These are phyloP conservation scores for Periophthalmodon schlosseri DNA, from an alignment of 2,113 vertebrate genomes.

Conservation along the genomic window DNA sequence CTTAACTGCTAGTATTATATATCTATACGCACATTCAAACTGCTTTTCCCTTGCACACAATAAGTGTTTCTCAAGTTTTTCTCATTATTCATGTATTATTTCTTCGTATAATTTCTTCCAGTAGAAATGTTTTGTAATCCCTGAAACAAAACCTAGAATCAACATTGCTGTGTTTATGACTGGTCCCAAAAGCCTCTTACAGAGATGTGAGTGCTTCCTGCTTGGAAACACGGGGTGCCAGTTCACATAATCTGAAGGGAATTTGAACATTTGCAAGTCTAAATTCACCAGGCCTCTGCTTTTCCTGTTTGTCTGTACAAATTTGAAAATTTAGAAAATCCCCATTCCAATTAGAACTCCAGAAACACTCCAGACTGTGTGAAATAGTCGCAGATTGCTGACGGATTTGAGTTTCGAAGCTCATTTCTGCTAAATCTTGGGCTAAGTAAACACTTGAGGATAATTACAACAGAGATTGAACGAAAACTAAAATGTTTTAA, in stretches of 20 bases:
- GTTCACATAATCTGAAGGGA: not conserved
- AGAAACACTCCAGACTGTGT: not conserved
- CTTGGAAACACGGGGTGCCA: not conserved
- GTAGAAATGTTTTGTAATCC: not conserved
- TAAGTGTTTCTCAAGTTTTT: not conserved
- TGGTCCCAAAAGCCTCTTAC: constrained; percentile 6
- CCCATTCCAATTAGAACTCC: not conserved
- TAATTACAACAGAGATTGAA: not conserved
- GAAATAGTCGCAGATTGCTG: not conserved
- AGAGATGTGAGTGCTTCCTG: not conserved
- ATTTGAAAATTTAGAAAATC: not conserved
- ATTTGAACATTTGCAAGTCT: not conserved
- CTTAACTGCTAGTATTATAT: too few species aligned
- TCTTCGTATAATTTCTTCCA: not conserved
- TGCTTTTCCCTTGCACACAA: not conserved
- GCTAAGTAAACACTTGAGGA: not conserved
- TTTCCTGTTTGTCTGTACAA: constrained; percentile 5
- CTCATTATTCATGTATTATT: not conserved
- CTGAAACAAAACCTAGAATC: not conserved
- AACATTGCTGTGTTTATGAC: constrained; percentile 1
- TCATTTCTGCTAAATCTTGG: not conserved
- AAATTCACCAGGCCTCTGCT: not conserved
- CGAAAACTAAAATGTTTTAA: not conserved
- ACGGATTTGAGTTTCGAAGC: not conserved
- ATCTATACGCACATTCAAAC: too few species aligned